Evolutionary conservation across 2,888 invertebrate species (phyloP), one percentile per base, ranked within the genome.

Genomic region (Diarsia dahlii): DNA sequence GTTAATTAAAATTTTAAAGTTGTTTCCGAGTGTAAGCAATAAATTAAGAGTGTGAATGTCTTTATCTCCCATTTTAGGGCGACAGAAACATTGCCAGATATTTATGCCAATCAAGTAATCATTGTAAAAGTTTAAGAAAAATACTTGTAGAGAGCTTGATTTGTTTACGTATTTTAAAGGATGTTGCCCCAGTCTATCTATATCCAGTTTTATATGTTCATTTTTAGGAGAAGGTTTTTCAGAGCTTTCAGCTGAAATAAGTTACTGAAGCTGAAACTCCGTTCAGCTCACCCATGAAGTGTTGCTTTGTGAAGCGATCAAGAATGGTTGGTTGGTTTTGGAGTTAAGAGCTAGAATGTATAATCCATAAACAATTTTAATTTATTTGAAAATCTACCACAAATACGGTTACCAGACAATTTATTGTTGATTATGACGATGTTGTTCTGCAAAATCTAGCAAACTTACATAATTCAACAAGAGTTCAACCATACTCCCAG

Each of bases 41-140:
- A 88, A 87, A 88, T 87, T 76, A 86, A 87, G 80, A 78, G 85
- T 79, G 88, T 88, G 71, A 88, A 87, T 87, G 88, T 77, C 85
- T 87, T 81, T 87, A 82, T 87, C 80, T 76, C 39, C 87, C 85
- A 78, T 82, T 87, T 88, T 88, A 81, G 80, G 82, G 39, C 60
- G 72, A 74, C 73, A 67, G 63, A 81, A 50, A 76, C 76, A 70
- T 81, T 84, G 77, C 70, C 71, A 70, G 73, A 72, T 80, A 78
- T 78, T 70, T 81, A 80, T 67, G 72, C 77, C 71, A 76, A 72
- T 87, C 78, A 52, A 75, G 76, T 72, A 72, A 78, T 74, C 10
- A 71, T 48, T 80, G 67, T 74, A 78, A 72, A 68, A 73, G 63
- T 69, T 71, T 52, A 69, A 60, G 5, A 45, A 69, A 65, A 62